These are phyloP conservation scores for Apostichopus leukothele DNA, from an alignment of 53 echinoderm and acorn worm genomes.

Conservation along the genomic window DNA sequence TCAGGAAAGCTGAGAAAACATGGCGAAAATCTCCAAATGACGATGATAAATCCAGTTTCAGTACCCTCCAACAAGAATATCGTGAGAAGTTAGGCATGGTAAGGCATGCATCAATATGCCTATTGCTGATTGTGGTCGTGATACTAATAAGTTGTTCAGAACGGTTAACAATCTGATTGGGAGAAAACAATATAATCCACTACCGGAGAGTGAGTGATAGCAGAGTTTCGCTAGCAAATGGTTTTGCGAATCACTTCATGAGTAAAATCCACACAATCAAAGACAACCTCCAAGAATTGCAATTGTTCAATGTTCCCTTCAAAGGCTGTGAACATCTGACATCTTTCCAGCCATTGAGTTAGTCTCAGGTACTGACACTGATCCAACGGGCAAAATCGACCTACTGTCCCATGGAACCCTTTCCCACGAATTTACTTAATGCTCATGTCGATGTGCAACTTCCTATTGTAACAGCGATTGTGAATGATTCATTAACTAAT, in stretches of 20 bases:
- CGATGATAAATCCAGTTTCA: conserved; percentile 2
- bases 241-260: conserved; percentile 15
- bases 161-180: background rate
- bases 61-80: conserved; percentile 1
- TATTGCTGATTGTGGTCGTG: conserved; percentile 4
- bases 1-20: conserved; percentile 29
- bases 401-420: background rate
- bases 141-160: conserved; percentile 18
- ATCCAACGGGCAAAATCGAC: background rate
- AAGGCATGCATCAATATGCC: conserved; percentile 10
- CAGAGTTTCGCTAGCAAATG: background rate
- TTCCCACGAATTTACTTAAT: conserved; percentile 4
- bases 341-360: background rate
- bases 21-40: conserved; percentile 30
- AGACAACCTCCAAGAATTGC: conserved; percentile 1
- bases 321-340: conserved; percentile 5
- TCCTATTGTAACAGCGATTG: conserved; percentile 1
- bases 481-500: background rate
- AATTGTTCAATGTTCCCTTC: background rate
- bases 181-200: conserved; percentile 30
- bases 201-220: conserved; percentile 19
- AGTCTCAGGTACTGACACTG: background rate
- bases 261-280: conserved; percentile 18
- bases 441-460: conserved; percentile 5
- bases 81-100: conserved; percentile 24